A percentile compares a stretch with the other conserved stretches of the same genome.
Evolutionary conservation across 1,140 invertebrate genomes (phyloP).

Genomic region (Conus ventricosus): DNA sequence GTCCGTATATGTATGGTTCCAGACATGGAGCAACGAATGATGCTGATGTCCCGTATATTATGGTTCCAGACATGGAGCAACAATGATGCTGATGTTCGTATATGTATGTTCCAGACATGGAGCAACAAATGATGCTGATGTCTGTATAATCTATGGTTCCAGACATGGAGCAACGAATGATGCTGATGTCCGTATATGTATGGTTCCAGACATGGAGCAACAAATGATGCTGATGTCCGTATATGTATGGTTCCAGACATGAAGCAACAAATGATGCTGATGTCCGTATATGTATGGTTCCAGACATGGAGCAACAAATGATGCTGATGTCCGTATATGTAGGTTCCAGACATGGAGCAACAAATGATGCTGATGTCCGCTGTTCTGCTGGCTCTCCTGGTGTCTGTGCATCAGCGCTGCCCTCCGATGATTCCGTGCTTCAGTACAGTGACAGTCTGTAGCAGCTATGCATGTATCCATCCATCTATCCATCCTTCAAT

Average conservation of each 20-base stretch:
- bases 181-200: too few species aligned
- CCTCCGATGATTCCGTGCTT: background rate
- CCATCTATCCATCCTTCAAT: background rate
- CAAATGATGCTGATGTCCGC: slow-evolving; percentile 8
- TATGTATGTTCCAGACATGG: background rate
- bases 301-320: background rate
- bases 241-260: background rate
- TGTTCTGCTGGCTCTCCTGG: background rate
- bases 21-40: background rate
- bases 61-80: too few species aligned
- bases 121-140: background rate
- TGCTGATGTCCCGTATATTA: slow-evolving; percentile 23
- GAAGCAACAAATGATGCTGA: background rate
- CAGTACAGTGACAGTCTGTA: background rate
- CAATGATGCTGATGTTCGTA: too few species aligned
- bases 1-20: background rate
- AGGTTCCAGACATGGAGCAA: background rate
- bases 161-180: too few species aligned
- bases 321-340: background rate
- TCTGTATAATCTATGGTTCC: background rate
- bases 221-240: background rate
- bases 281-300: background rate
- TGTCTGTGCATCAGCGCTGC: background rate
- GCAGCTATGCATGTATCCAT: background rate
- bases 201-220: too few species aligned